Evolutionary conservation across 2,888 invertebrate species (phyloP).

Genomic region (Brenthis daphne): DNA sequence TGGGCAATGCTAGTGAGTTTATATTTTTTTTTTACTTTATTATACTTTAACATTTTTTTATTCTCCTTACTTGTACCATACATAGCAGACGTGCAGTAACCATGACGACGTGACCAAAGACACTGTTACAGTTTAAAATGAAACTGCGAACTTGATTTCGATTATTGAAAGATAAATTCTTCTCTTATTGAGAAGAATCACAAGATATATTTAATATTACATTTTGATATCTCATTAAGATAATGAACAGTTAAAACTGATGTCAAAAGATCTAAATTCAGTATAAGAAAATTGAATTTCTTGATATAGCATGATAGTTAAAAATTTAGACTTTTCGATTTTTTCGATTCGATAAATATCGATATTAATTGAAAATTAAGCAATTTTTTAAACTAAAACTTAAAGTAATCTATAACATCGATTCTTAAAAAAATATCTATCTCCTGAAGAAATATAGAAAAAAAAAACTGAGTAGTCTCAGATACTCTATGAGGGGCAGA

Average conservation of each 20-base stretch:
- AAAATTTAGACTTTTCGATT: no score
- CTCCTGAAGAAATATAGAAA: no score
- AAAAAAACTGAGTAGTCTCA: no score
- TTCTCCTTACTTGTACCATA: slow-evolving; percentile 14
- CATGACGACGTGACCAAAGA: slow-evolving; percentile 41
- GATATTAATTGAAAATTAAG: no score
- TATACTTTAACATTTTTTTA: neutral
- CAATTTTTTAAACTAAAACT: no score
- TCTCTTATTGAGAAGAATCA: slow-evolving; percentile 1
- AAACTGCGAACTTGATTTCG: slow-evolving; percentile 26
- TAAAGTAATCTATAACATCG: no score
- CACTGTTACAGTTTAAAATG: slow-evolving; percentile 44
- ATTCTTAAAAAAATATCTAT: no score
- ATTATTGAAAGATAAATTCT: slow-evolving; percentile 21
- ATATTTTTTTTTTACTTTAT: neutral
- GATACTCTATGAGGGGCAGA: no score
- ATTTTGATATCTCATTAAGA: neutral
- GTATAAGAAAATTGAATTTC: neutral
- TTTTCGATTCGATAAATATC: no score
- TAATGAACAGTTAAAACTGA: neutral
- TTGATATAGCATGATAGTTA: no score
- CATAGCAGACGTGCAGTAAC: slow-evolving; percentile 43
- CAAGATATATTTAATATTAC: neutral
- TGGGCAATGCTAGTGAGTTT: no score
- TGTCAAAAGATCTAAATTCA: neutral